Percentiles rank a stretch among this genome's conserved stretches.
These are phyloP conservation scores for Yponomeuta sedellus DNA, from an alignment of 2,888 invertebrate species.

Conservation along the genomic window DNA sequence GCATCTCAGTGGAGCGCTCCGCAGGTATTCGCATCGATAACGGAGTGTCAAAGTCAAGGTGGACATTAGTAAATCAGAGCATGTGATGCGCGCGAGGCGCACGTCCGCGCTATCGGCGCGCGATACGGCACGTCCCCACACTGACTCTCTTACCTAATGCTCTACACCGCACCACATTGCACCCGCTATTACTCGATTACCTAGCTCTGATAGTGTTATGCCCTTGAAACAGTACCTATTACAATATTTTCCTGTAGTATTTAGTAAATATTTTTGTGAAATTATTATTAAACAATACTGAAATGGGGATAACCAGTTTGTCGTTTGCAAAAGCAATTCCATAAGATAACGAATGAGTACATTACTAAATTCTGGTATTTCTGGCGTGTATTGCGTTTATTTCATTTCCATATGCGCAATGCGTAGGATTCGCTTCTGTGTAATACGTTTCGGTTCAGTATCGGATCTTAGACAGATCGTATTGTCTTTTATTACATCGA, in stretches of 20 bases:
- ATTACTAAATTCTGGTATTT: too few relatives aligned
- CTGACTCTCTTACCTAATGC: slow-evolving; percentile 11
- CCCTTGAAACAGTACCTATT: not conserved
- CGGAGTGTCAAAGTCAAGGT: not conserved
- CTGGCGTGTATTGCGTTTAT: too few relatives aligned
- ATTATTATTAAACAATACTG: not conserved
- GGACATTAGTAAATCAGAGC: slow-evolving; percentile 1
- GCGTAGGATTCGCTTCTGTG: not conserved
- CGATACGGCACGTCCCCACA: slow-evolving; percentile 12
- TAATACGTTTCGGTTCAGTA: not conserved
- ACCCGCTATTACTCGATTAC: not conserved
- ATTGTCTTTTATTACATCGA: not conserved
- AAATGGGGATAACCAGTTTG: not conserved
- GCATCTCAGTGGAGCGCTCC: too few relatives aligned
- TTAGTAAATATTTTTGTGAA: slow-evolving; percentile 14
- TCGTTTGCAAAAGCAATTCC: not conserved
- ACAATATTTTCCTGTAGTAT: slow-evolving; percentile 17
- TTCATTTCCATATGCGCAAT: not conserved
- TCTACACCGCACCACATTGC: not conserved
- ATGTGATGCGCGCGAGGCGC: slow-evolving; percentile 4
- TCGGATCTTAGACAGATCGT: not conserved
- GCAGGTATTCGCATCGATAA: not conserved
- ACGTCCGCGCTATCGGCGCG: slow-evolving; percentile 1
- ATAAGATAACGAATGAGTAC: not conserved
- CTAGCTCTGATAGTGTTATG: slow-evolving; percentile 15